Conservation (phyloP, 1,140 invertebrate species). For the Bombus cullumanus region DNA sequence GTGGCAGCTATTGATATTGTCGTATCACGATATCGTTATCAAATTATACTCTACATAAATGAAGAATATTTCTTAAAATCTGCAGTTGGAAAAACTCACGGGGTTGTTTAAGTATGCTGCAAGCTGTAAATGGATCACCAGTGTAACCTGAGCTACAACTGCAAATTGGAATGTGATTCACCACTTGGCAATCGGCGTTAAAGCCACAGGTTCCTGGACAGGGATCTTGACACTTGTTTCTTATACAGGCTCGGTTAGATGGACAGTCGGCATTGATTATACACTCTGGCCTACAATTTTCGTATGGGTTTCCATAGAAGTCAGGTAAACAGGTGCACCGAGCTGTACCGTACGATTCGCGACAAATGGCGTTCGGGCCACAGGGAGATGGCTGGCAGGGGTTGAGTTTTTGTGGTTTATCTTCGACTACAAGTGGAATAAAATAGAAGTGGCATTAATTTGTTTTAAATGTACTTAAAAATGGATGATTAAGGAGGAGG, state of each 20-base stretch:
- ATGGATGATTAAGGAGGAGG: not conserved
- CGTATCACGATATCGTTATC: not conserved
- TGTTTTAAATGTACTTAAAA: too few relatives aligned
- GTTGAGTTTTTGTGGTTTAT: constrained; percentile 76
- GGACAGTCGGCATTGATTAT: constrained; percentile 86
- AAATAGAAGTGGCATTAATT: not conserved
- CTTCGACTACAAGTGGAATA: constrained; percentile 39
- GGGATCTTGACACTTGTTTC: constrained; percentile 88
- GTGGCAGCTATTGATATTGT: constrained; percentile 61
- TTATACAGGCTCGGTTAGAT: constrained; percentile 84
- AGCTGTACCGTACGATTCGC: constrained; percentile 83
- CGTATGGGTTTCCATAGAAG: constrained; percentile 86
- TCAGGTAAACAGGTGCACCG: constrained; percentile 85
- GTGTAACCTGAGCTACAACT: constrained; percentile 86
- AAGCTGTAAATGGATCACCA: constrained; percentile 87
- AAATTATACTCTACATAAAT: not conserved
- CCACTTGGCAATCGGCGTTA: constrained; percentile 88
- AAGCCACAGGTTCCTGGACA: constrained; percentile 90
- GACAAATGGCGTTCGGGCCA: constrained; percentile 89
- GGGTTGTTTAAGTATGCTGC: constrained; percentile 55
- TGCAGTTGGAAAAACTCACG: constrained; percentile 57
- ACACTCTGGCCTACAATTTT: constrained; percentile 88
- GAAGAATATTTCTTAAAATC: not conserved
- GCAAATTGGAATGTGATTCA: constrained; percentile 90
- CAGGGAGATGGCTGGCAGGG: constrained; percentile 91